Conservation (phyloP, 2,797 vertebrate species). For the Parauchenoglanis punctatus region DNA sequence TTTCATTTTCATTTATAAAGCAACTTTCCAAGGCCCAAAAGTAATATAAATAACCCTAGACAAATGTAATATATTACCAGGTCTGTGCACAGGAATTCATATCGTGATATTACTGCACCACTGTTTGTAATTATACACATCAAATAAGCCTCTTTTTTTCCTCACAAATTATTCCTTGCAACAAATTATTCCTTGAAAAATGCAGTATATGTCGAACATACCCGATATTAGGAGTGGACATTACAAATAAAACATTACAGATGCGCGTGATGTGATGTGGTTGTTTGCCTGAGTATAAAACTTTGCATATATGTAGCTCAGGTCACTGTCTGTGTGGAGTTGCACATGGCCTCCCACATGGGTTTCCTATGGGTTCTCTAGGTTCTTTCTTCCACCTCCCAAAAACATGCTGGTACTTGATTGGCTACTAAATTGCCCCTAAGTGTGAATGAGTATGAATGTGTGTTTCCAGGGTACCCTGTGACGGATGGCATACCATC, state of each 20-base stretch:
- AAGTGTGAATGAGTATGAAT: neutral
- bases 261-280: neutral
- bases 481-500: neutral
- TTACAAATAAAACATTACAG: neutral
- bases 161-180: neutral
- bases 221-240: neutral
- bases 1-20: constrained; percentile 4
- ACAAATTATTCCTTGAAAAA: neutral
- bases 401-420: neutral
- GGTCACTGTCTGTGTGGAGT: neutral
- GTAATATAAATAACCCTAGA: constrained; percentile 7
- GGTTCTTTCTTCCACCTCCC: neutral
- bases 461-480: neutral
- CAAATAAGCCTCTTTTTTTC: neutral
- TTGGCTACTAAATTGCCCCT: neutral
- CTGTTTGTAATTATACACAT: neutral
- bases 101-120: neutral
- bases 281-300: neutral
- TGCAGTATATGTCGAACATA: neutral
- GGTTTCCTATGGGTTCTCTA: neutral
- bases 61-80: neutral
- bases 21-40: neutral
- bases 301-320: neutral
- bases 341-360: neutral
- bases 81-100: neutral